A percentile compares a stretch with the other conserved stretches of the same genome.
These are phyloP conservation scores for Saxicola maurus DNA, from an alignment of 2,797 vertebrate genomes.

Conservation along the genomic window DNA sequence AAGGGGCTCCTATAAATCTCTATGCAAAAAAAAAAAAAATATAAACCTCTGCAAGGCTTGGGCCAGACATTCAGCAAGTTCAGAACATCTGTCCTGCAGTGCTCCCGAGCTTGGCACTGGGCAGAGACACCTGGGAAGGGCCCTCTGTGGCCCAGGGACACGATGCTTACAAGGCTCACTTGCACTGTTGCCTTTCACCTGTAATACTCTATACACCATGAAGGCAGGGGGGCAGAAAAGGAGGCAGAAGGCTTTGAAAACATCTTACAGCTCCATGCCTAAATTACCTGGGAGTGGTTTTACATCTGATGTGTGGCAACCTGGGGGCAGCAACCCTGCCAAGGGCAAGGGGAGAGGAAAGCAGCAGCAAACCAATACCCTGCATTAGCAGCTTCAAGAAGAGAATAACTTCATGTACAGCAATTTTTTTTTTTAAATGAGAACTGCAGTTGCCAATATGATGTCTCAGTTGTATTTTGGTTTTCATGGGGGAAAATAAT, in stretches of 20 bases:
- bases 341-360: neutral
- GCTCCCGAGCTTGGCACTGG: neutral
- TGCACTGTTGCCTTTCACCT: constrained; percentile 45
- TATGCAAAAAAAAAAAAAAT: constrained; percentile 49
- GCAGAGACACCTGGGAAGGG: neutral
- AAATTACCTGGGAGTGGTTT: neutral
- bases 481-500: constrained; percentile 24
- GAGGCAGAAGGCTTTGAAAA: neutral
- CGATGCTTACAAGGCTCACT: neutral
- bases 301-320: neutral
- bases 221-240: neutral
- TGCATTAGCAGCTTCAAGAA: neutral
- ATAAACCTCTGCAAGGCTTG: constrained; percentile 19
- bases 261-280: neutral
- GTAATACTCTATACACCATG: neutral
- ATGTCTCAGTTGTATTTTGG: constrained; percentile 43
- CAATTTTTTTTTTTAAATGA: neutral
- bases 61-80: neutral
- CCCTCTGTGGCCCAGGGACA: neutral
- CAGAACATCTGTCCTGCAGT: neutral
- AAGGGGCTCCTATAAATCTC: constrained; percentile 38
- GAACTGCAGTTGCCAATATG: constrained; percentile 45
- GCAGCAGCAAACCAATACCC: constrained; percentile 4
- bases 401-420: constrained; percentile 54
- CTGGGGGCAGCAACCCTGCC: neutral